These are phyloP conservation scores for Chymomyza costata DNA, from an alignment of 1,140 invertebrate species.

Conservation along the genomic window DNA sequence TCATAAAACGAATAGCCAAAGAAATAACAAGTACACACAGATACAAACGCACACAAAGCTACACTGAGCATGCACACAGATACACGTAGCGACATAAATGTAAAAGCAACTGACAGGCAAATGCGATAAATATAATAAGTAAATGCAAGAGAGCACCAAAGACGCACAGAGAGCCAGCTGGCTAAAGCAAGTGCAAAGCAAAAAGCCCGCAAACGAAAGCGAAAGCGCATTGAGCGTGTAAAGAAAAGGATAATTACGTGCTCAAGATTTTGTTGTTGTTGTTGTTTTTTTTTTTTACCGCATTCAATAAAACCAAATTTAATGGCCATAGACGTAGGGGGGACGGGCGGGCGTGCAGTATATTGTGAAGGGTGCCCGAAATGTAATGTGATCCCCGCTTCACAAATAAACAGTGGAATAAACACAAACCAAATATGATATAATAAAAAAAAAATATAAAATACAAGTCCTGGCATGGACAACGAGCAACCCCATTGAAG, in stretches of 20 bases:
- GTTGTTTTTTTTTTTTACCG: slow-evolving; percentile 25
- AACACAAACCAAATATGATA: slow-evolving; percentile 29
- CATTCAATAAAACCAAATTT: slow-evolving; percentile 53
- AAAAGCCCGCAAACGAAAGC: slow-evolving; percentile 1
- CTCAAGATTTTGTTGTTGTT: no score
- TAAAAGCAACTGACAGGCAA: slow-evolving; percentile 11
- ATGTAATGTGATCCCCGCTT: no score
- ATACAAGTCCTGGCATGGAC: no score
- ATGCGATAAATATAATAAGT: slow-evolving; percentile 44
- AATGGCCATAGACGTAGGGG: slow-evolving; percentile 9
- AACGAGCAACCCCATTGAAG: no score
- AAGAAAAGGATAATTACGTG: slow-evolving; percentile 68
- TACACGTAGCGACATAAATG: neutral
- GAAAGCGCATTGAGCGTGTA: slow-evolving; percentile 17
- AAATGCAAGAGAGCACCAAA: slow-evolving; percentile 29
- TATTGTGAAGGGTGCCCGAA: slow-evolving; percentile 20
- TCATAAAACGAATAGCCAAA: slow-evolving; percentile 50
- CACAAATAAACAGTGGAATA: slow-evolving; percentile 55
- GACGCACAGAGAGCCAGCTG: no score
- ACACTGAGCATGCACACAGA: no score
- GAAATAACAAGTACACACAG: slow-evolving; percentile 44
- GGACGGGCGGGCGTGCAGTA: neutral
- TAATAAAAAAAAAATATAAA: slow-evolving; percentile 14
- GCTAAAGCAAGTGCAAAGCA: slow-evolving; percentile 16
- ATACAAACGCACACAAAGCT: slow-evolving; percentile 1